A percentile compares a stretch with the other conserved stretches of the same genome.
These are phyloP conservation scores for Eupeodes luniger DNA, from an alignment of 2,888 invertebrate genomes.

Conservation along the genomic window DNA sequence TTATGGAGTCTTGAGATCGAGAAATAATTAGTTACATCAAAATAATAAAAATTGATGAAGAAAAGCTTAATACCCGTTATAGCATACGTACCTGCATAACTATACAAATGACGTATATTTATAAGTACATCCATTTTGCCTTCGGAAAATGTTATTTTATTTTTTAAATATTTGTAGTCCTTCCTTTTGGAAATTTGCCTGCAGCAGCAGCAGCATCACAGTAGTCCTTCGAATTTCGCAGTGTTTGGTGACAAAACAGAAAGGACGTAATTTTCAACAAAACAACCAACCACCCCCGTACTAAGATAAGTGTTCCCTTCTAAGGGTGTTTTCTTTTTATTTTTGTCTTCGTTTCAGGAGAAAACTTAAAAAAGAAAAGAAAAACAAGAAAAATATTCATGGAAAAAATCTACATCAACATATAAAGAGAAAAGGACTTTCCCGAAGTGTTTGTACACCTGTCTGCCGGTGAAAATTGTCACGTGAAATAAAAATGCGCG, in stretches of 20 bases:
- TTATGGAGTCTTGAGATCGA: too few relatives aligned
- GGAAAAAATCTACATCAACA: constrained; percentile 31
- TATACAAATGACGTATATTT: background rate
- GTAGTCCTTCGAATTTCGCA: constrained; percentile 14
- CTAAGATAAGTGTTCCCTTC: background rate
- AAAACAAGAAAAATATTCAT: constrained; percentile 32
- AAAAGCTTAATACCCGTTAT: too few relatives aligned
- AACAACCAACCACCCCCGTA: background rate
- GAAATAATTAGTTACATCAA: too few relatives aligned
- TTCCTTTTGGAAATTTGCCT: constrained; percentile 29
- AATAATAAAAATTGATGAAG: too few relatives aligned
- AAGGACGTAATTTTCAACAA: constrained; percentile 40
- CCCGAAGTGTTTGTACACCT: constrained; percentile 71
- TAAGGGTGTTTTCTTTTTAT: background rate
- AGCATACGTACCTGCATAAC: too few relatives aligned
- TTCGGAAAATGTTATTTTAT: background rate
- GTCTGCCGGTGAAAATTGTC: constrained; percentile 72
- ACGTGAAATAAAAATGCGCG: constrained; percentile 67
- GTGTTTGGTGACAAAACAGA: constrained; percentile 51
- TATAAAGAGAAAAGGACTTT: constrained; percentile 65
- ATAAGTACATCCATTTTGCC: background rate
- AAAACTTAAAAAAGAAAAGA: background rate
- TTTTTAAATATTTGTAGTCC: constrained; percentile 43
- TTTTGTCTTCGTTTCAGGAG: constrained; percentile 13
- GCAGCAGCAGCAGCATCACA: constrained; percentile 28